Base-by-base conservation (phyloP, 1,140 invertebrate genomes). In the Papilio helenus region DNA sequence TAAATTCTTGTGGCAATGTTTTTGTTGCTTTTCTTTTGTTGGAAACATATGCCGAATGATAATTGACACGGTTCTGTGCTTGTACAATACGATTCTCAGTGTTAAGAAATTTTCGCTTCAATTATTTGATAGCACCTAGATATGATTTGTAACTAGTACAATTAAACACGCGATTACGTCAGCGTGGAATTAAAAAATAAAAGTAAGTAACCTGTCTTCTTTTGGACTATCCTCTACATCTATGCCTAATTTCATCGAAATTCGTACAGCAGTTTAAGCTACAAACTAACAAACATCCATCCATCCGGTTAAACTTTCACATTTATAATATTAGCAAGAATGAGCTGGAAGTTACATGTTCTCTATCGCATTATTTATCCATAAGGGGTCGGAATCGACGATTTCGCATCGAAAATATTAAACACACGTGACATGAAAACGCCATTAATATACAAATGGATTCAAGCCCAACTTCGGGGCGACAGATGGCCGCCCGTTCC, bases 1-100 rank as follows among this genome's bases (percentile, higher is more conserved):
- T 93, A 94, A 92, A 93, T 93, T 93, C 92, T 86, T 88, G 85
- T 86, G 81, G 88, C 88, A 86, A 88, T 85, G 83, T 87, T 86
- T 90, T 91, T 91, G 44, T 74, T 74, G 72, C 39, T 74, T 46
- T 49, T 46, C 20, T 18, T 44, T 72, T 72, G 44, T 68, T 49
- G 44, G 18, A n/a, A 74, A 44, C 72, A 74, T 51, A 74, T 74
- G 72, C 42, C 39, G 44, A 74, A 68, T 34, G 12, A 68, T 68
- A 68, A 68, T 29, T 68, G 61, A 18, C 14, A 18, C 10, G 26
- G 61, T 29, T 68, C 61, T 29, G 26, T 68, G 61, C 26, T 61
- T 23, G 23, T 61, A 23, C 10, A 61, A 14, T 10, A 23, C 3
- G n/a, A 23, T 58, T 58, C 5, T 58, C 55, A 55, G n/a, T 55